Base-by-base conservation (phyloP, 2,888 invertebrate species). In the Dolichopus griseipennis region DNA sequence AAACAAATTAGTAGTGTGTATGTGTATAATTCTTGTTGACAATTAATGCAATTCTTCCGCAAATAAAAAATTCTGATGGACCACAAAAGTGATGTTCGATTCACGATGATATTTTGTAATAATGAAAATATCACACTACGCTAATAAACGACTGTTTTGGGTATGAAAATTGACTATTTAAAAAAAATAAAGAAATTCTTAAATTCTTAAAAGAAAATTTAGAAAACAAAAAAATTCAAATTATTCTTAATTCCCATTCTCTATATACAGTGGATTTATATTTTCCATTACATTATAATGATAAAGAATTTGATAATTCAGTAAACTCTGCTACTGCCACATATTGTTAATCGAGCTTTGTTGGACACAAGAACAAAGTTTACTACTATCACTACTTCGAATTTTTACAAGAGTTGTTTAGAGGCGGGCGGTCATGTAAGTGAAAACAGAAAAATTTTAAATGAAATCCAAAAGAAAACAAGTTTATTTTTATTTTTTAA, bases 111-210 rank as follows among this genome's bases (percentile, higher is more conserved):
- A 18, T 18, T 52, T 52, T 18, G n/a, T 52, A 18, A 7, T 52
- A 52, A 52, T 52, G 52, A 18, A 52, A 37, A 52, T 52, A 52
- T 52, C 18, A 41, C 41, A 52, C 52, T 52, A 52, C 9, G n/a
- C 8, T 37, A 52, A 52, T 52, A 18, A 52, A 12, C 52, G n/a
- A 52, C 52, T 52, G n/a, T 52, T 52, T 52, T 52, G 52, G 52
- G 52, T 52, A 52, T 52, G 52, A 52, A 52, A 52, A 52, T 52
- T 52, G 52, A 52, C 52, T 52, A 52, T 52, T 52, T 52, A 52
- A 52, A 41, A 41, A 52, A 52, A 52, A 18, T 52, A 18, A 52
- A 18, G 52, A 52, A 52, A 15, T 12, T 52, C 52, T 52, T 18
- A 18, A 52, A 52, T 52, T 52, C 52, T 18, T 52, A 52, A 15